Base-by-base conservation (phyloP, 2,888 invertebrate genomes). In the Trichogramma evanescens region DNA sequence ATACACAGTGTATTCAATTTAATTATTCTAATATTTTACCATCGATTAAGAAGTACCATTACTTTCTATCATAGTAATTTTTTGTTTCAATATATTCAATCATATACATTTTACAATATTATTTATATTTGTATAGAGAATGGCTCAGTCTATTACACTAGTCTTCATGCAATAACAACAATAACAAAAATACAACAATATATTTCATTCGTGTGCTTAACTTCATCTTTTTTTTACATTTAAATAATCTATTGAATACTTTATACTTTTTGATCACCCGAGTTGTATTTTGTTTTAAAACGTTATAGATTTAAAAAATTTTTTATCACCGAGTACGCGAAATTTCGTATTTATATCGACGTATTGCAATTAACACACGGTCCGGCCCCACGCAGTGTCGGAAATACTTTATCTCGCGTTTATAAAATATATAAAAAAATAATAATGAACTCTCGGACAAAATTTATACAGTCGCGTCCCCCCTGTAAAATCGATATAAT, bases 71-170 rank as follows among this genome's bases (percentile, higher is more conserved):
- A 54, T 63, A 60, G 59, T 60, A 58, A 59, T 65, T 61, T 59
- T 61, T 72, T 66, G 70, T 71, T 73, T 72, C 72, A 73, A 73
- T 69, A 72, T 72, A 70, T 72, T 71, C 69, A 73, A 75, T 70
- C 74, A 75, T 65, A 58, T 57, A 65, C 39, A 66, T 67, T 69
- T 65, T 69, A 67, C 62, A 66, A 66, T 69, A 70, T 65, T 67
- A 67, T 67, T 65, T 68, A 68, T 70, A 66, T 69, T 68, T 70
- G 67, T 73, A 72, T 70, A 71, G 70, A 70, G 65, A 70, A 71
- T 72, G 73, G 74, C 71, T 75, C 74, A 74, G 74, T 75, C 74
- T 75, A 75, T 75, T 73, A 73, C 67, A 70, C 75, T 75, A 74
- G 71, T 74, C 71, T 72, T 70, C 74, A 75, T 75, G 74, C 74